Evolutionary conservation across 2,797 vertebrate species (phyloP), one percentile per base, ranked within the genome.

Genomic region (Antennarius maculatus): DNA sequence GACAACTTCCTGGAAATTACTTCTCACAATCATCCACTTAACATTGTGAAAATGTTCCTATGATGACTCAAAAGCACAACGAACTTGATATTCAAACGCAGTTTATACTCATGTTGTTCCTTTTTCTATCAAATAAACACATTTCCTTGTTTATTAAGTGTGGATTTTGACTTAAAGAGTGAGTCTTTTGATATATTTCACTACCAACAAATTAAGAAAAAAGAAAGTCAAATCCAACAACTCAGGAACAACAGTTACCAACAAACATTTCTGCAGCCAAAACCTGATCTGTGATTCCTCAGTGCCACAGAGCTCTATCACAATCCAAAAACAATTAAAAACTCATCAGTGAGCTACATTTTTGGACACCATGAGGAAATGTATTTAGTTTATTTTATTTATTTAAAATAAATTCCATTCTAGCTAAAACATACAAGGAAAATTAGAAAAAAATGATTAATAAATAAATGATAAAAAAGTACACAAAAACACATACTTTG

Each of bases 261-360:
- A 45, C 7, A 61, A 64, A 54, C 54, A 12, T 18, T 12, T 61
- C 16, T 65, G 23, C 29, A 79, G 46, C 52, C 34, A 54, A 58
- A 62, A 42, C 48, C 45, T 68, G n/a, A 65, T 61, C 17, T 15
- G 9, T 54, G 41, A 17, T 59, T 59, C 42, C 17, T 68, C 41
- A 43, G 64, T 39, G 64, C 23, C 37, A 66, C 0, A 34, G 55
- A 51, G 28, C 49, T 74, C 41, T 6, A 47, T 15, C 61, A 5
- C 41, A 14, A 2, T 65, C 66, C 55, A 70, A 66, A 69, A 64
- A 43, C 43, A 5, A 69, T 80, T 71, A 77, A 74, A 82, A 80
- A 69, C 47, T 64, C 66, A 74, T 65, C 55, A 71, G 1, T 54
- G 54, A 67, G 47, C 14, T 10, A 29, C 45, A 64, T 8, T 41